Evolutionary conservation across 2,888 invertebrate species (phyloP), one percentile per base, ranked within the genome.

Genomic region (Spodoptera littoralis): DNA sequence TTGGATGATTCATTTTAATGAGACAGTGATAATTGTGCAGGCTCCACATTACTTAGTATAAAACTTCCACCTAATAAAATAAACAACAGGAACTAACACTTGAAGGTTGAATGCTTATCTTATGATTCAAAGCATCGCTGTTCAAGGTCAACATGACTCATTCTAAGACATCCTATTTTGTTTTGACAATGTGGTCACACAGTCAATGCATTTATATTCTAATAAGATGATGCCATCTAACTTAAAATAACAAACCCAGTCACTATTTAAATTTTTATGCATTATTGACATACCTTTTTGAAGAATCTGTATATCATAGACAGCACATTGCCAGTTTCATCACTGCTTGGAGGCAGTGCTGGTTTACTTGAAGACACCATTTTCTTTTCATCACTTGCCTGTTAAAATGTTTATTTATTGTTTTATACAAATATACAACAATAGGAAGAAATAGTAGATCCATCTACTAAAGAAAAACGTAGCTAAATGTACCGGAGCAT

Each of bases 271-370:
- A 44, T 22, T 30, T 42, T 18, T n/a, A 36, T 52, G 55, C 52
- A 64, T 56, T 12, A 12, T 13, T 9, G 48, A 55, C 52, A 55
- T 85, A 95, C 95, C 92, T 97, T 97, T 87, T 97, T 97, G 41
- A 95, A 93, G 70, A 96, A 95, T 80, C 95, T 95, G 80, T 96
- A 96, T 57, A 96, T 90, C 71, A 96, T 88, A 27, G 96, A 94
- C 57, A 96, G 84, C 60, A 97, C 95, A 86, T 95, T 95, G 50
- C 85, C 83, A 74, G 92, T 92, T 58, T 93, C 94, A 75, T 93
- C 92, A 84, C 89, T 88, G 84, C 91, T 88, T 66, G 94, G 85
- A 70, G 95, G 89, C 69, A 92, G 80, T 60, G 86, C 91, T 70
- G 92, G 86, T 79, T 91, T 95, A 81, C 95, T 95, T 65, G 90